Evolutionary conservation across 2,888 invertebrate species (phyloP).

Genomic region (Drosophila barbarae): DNA sequence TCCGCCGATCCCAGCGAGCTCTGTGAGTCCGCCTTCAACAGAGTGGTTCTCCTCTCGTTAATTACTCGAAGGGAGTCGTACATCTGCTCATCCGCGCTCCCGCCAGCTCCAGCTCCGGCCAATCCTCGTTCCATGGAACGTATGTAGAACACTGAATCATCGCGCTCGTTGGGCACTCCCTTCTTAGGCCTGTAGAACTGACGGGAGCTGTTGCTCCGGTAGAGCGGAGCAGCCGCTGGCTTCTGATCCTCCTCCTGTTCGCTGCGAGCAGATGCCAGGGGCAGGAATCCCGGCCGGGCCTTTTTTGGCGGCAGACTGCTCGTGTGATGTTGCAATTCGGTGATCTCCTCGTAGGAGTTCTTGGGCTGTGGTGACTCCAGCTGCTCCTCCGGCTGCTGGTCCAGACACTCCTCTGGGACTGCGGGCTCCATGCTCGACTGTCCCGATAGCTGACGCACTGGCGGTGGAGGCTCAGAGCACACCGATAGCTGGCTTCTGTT

Average conservation of each 20-base stretch:
- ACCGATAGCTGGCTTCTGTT: constrained; percentile 77
- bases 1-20: constrained; percentile 72
- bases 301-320: constrained; percentile 67
- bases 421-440: constrained; percentile 80
- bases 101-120: constrained; percentile 24
- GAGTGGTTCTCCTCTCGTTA: constrained; percentile 77
- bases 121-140: constrained; percentile 59
- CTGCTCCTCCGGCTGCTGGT: constrained; percentile 49
- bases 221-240: constrained; percentile 47
- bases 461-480: constrained; percentile 77
- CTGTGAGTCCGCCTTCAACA: constrained; percentile 78
- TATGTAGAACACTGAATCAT: constrained; percentile 77
- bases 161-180: constrained; percentile 72
- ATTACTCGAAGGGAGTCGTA: constrained; percentile 79
- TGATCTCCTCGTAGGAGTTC: constrained; percentile 45
- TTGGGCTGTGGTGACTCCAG: constrained; percentile 19
- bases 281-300: constrained; percentile 75
- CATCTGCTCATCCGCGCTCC: constrained; percentile 65
- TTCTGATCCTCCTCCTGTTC: constrained; percentile 35
- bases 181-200: constrained; percentile 78
- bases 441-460: constrained; percentile 77
- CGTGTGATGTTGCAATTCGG: constrained; percentile 48
- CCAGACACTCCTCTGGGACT: constrained; percentile 76
- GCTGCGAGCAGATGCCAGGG: constrained; percentile 49
- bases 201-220: constrained; percentile 78